Evolutionary conservation across 2,888 invertebrate genomes (phyloP).

Genomic region (Polydrusus tereticollis): DNA sequence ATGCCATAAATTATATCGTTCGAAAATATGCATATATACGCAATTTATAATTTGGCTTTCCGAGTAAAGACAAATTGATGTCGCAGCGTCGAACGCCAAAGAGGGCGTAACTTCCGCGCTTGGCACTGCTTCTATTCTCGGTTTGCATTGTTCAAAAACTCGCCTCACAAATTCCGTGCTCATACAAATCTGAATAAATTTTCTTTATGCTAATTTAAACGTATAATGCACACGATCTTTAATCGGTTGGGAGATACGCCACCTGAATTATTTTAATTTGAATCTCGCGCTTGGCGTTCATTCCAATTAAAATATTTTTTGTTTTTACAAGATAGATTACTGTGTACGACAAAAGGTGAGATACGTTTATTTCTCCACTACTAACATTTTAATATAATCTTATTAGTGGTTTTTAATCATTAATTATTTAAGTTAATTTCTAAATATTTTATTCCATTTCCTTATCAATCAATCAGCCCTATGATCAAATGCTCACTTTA

Average conservation of each 20-base stretch:
- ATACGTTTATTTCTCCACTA: too few relatives aligned
- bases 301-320: neutral
- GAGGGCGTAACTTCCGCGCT: slow-evolving; percentile 52
- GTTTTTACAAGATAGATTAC: neutral
- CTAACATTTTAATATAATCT: too few relatives aligned
- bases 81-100: slow-evolving; percentile 43
- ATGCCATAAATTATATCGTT: slow-evolving; percentile 13
- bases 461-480: too few relatives aligned
- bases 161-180: slow-evolving; percentile 57
- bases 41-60: slow-evolving; percentile 33
- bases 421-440: too few relatives aligned
- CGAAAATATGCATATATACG: slow-evolving; percentile 34
- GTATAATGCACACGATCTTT: slow-evolving; percentile 42
- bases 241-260: slow-evolving; percentile 24
- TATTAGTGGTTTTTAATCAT: too few relatives aligned
- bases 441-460: too few relatives aligned
- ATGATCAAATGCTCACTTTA: too few relatives aligned
- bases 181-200: slow-evolving; percentile 61
- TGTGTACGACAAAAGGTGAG: too few relatives aligned
- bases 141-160: slow-evolving; percentile 59
- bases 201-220: slow-evolving; percentile 59
- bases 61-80: slow-evolving; percentile 48
- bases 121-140: slow-evolving; percentile 52
- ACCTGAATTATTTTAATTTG: slow-evolving; percentile 24
- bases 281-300: neutral